Percentiles rank a stretch among this genome's conserved stretches.
phyloP scores from a whole-genome alignment of 2,797 vertebrate genomes.

The Tauraco hartlaubi region DNA sequence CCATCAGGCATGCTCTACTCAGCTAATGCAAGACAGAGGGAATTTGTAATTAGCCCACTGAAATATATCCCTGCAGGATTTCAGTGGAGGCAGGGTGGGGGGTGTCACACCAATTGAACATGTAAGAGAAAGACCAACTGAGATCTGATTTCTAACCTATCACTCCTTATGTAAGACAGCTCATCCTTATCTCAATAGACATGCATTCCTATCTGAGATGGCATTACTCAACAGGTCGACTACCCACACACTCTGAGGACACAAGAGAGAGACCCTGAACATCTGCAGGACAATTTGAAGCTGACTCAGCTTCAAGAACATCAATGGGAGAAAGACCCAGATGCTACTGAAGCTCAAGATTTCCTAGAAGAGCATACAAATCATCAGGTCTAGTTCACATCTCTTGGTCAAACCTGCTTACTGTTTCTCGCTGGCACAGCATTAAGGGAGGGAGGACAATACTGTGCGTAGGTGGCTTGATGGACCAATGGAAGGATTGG shows the following conservation, averaged over 20 bases:
- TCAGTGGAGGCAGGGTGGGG: not conserved
- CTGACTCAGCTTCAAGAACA: not conserved
- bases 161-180: not conserved
- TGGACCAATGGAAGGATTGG: not conserved
- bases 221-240: conserved; percentile 15
- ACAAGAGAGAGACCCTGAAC: not conserved
- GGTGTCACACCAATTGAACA: not conserved
- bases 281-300: not conserved
- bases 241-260: not conserved
- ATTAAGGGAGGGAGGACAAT: not conserved
- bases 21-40: conserved; percentile 57
- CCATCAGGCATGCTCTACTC: conserved; percentile 61
- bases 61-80: conserved; percentile 57
- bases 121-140: conserved; percentile 3
- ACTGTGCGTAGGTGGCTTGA: not conserved
- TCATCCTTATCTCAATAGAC: conserved; percentile 1
- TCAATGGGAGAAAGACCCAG: not conserved
- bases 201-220: not conserved
- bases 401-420: not conserved
- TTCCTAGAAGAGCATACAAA: not conserved
- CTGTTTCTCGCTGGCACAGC: not conserved
- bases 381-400: not conserved
- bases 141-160: conserved; percentile 35
- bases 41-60: conserved; percentile 72
- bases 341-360: not conserved